Evolutionary conservation across 2,797 vertebrate species (phyloP), one percentile per base, ranked within the genome.

Genomic region (Carapus acus): DNA sequence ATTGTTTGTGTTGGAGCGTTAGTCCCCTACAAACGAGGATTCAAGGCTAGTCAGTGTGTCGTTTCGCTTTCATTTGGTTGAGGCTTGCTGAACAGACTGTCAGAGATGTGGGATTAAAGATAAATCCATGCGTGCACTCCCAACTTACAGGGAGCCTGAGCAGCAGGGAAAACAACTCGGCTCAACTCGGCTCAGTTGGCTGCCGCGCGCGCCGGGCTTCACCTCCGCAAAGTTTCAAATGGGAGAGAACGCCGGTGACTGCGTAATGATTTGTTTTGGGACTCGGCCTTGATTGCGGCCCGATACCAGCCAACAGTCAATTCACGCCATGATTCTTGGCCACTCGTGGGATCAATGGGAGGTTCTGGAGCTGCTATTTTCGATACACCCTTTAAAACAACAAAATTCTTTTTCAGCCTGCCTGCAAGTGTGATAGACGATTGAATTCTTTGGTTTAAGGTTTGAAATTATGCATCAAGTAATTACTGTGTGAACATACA

Each of bases 1-100:
- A 64, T 74, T 79, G 68, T 80, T 79, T 74, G 69, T 77, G 73
- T 77, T 67, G 73, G 76, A 75, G 71, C 65, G 75, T 79, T 72
- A 70, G 58, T 62, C 66, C 62, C 49, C 67, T 71, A 62, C 56
- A 76, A 67, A 70, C 73, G 43, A 31, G 54, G 70, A 72, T 80
- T 75, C 66, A 49, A 43, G 59, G 50, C 65, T 66, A 43, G 66
- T 73, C 57, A 67, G 4, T 75, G 65, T 76, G n/a, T n/a, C n/a
- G n/a, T 76, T 74, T 62, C 65, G 48, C 75, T 77, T 74, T 73
- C 69, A 74, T 83, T 79, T 73, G 64, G 68, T 62, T 54, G 49
- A 73, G 65, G 63, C 62, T 58, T 67, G 70, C 59, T 52, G 62
- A 79, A 58, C 73, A 84, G 73, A 74, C 69, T 80, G 72, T 72